A percentile compares a stretch with the other conserved stretches of the same genome.
These are phyloP conservation scores for Nephrotoma guestfalica DNA, from an alignment of 2,888 invertebrate species.

Conservation along the genomic window DNA sequence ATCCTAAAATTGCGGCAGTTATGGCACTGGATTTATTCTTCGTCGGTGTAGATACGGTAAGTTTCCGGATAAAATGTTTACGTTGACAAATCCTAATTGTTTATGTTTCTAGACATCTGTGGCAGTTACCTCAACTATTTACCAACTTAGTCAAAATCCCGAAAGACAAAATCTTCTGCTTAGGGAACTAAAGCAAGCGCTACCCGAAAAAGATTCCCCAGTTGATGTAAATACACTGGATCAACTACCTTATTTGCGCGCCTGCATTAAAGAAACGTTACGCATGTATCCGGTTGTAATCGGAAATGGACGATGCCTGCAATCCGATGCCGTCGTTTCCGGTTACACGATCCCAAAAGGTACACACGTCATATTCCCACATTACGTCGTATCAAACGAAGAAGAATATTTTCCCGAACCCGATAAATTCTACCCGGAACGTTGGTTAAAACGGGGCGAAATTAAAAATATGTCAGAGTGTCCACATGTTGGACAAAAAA, in stretches of 20 bases:
- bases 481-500: conserved; percentile 36
- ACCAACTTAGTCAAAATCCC: conserved; percentile 55
- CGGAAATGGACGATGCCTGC: conserved; percentile 63
- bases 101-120: conserved; percentile 44
- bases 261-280: conserved; percentile 64
- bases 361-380: conserved; percentile 68
- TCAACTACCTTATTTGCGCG: conserved; percentile 52
- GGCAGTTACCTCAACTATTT: conserved; percentile 57
- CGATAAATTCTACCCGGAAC: conserved; percentile 53
- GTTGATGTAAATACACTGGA: conserved; percentile 46
- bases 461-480: conserved; percentile 21
- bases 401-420: conserved; percentile 58
- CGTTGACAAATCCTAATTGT: neutral
- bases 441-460: conserved; percentile 52
- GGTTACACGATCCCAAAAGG: conserved; percentile 68
- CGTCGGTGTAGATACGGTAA: conserved; percentile 66
- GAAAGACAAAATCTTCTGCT: conserved; percentile 50
- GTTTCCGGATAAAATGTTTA: conserved; percentile 8
- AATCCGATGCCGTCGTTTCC: conserved; percentile 56
- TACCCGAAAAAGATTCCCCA: conserved; percentile 38
- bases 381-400: conserved; percentile 59
- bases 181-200: conserved; percentile 41
- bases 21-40: conserved; percentile 61
- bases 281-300: conserved; percentile 72
- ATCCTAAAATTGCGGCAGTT: conserved; percentile 48